Evolutionary conservation across 1,140 invertebrate species (phyloP), one percentile per base, ranked within the genome.

Genomic region (Asbolus verrucosus): DNA sequence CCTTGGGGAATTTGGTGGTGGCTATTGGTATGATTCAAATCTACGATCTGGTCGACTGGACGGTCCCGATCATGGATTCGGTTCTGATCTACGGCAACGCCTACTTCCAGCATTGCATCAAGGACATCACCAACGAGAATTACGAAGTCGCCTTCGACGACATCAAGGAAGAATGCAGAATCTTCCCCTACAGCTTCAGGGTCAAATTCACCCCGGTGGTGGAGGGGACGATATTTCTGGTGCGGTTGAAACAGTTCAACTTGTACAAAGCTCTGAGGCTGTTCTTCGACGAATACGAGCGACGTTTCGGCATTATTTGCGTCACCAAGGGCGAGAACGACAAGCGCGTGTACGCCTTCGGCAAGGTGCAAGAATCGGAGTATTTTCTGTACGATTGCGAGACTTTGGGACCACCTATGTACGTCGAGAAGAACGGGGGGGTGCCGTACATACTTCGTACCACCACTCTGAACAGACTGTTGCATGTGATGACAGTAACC

Each of bases 311-410:
- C 1, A 82, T 89, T 8, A 81, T 88, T 16, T 81, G 80, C 65
- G 84, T 83, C 54, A 82, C 82, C 0, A 82, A 76, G 54, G 68
- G 67, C 0, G 61, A 75, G 30, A 66, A 43, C 0, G 24, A 39
- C 13, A 78, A 80, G 24, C 84, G 84, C 60, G 83, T 85, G 43
- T 76, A 88, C 43, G 85, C 85, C 6, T 87, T 88, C 73, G 87
- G 87, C 0, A 87, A 83, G 74, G 75, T 78, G 0, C 50, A 76
- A 30, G 82, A 83, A 18, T 75, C 74, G 2, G 87, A 87, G 5
- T 89, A 87, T 73, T 88, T 87, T 70, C 85, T 88, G 86, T 89
- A 84, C 75, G 87, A 89, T 71, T 87, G 85, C 70, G 85, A 87
- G 77, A 84, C 84, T 62, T 82, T 82, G 74, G 87, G 87, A 18